Conservation (phyloP, 2,888 invertebrate species). For the Corbicula japonica region DNA sequence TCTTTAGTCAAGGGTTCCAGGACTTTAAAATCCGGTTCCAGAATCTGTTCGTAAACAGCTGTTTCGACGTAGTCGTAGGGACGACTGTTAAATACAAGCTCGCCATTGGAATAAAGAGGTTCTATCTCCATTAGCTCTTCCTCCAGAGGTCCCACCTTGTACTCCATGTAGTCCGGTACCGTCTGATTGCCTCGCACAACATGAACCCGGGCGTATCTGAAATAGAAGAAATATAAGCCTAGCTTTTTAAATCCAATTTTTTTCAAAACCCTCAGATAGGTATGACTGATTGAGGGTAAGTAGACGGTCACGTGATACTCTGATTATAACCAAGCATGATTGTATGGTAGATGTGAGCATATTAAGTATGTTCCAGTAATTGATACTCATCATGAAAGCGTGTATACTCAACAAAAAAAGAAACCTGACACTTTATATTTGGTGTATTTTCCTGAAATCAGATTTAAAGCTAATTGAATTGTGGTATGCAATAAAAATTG, state of each 20-base stretch:
- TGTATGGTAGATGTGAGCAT: too few relatives aligned
- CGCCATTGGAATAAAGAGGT: slow-evolving; percentile 40
- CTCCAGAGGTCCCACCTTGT: slow-evolving; percentile 59
- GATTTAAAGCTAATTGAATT: too few relatives aligned
- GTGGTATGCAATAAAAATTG: too few relatives aligned
- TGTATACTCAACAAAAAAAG: too few relatives aligned
- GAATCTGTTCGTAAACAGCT: slow-evolving; percentile 33
- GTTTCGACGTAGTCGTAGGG: slow-evolving; percentile 63
- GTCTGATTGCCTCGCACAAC: slow-evolving; percentile 55
- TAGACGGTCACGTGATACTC: too few relatives aligned
- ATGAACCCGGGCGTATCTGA: slow-evolving; percentile 56
- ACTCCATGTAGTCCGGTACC: slow-evolving; percentile 65
- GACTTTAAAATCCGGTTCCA: slow-evolving; percentile 46
- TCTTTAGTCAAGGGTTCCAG: slow-evolving; percentile 54
- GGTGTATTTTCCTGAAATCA: too few relatives aligned
- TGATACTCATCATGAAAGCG: too few relatives aligned
- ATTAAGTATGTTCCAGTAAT: too few relatives aligned
- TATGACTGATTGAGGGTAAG: too few relatives aligned
- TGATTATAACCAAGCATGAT: too few relatives aligned
- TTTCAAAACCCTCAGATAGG: not conserved
- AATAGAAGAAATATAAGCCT: slow-evolving; percentile 1
- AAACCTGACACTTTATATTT: too few relatives aligned
- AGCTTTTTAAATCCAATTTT: not conserved
- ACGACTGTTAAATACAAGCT: slow-evolving; percentile 60
- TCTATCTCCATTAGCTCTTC: slow-evolving; percentile 25